Percentiles rank a stretch among this genome's conserved stretches.
phyloP scores from a whole-genome alignment of 2,113 vertebrate species.

The Gila orcuttii region DNA sequence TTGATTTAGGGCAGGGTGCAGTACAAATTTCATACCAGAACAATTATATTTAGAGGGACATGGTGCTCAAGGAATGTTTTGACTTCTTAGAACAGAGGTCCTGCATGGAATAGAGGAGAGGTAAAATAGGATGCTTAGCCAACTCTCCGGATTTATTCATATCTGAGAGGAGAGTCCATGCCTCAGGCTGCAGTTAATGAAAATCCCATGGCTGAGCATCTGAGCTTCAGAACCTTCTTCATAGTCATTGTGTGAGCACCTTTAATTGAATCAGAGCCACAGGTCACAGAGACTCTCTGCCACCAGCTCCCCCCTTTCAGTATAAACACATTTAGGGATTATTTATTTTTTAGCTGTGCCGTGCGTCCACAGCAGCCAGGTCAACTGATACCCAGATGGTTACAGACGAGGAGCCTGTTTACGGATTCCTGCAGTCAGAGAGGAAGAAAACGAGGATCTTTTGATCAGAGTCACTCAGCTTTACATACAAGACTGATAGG shows the following conservation, averaged over 20 bases:
- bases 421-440: conserved; percentile 67
- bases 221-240: conserved; percentile 52
- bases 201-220: conserved; percentile 64
- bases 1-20: not conserved
- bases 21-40: conserved; percentile 15
- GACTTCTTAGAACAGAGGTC: conserved; percentile 16
- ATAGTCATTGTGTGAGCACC: conserved; percentile 58
- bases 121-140: conserved; percentile 52
- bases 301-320: conserved; percentile 54
- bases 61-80: conserved; percentile 28
- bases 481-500: conserved; percentile 27
- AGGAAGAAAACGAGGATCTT: conserved; percentile 54
- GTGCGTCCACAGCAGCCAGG: conserved; percentile 60
- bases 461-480: conserved; percentile 62
- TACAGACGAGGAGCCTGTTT: conserved; percentile 69
- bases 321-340: conserved; percentile 67
- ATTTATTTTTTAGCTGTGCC: conserved; percentile 71
- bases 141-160: conserved; percentile 52
- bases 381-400: conserved; percentile 69
- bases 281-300: conserved; percentile 58
- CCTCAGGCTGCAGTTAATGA: conserved; percentile 64
- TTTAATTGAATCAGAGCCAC: conserved; percentile 64
- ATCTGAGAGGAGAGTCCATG: conserved; percentile 56
- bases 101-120: conserved; percentile 45
- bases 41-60: conserved; percentile 32